phyloP scores from a whole-genome alignment of 2,888 invertebrate species.

The Abrostola triplasia region DNA sequence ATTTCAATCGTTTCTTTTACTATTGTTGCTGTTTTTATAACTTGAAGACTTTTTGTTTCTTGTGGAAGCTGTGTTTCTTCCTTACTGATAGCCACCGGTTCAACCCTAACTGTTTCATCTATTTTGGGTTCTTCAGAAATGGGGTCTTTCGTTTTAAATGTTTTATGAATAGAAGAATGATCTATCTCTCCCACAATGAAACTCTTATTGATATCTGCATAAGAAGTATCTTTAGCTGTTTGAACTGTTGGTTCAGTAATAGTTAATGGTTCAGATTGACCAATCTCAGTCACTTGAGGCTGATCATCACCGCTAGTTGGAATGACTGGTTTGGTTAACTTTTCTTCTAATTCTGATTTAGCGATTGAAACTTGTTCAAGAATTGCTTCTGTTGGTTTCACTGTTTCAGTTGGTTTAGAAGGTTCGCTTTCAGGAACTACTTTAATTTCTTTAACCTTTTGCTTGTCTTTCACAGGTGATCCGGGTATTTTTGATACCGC shows the following conservation, averaged over 20 bases:
- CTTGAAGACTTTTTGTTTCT: conserved; percentile 10
- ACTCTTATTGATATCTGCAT: conserved; percentile 28
- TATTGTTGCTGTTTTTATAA: conserved; percentile 27
- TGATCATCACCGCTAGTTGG: conserved; percentile 5
- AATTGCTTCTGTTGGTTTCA: conserved; percentile 10
- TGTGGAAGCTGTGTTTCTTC: conserved; percentile 12
- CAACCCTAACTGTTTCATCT: not conserved
- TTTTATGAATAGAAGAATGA: conserved; percentile 31
- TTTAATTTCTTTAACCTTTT: conserved; percentile 14
- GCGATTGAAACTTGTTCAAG: conserved; percentile 17
- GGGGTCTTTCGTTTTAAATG: not conserved
- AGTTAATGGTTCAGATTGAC: conserved; percentile 7
- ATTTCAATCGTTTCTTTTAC: conserved; percentile 32
- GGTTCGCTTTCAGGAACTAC: not conserved
- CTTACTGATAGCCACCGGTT: not conserved
- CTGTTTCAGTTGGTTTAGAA: conserved; percentile 6
- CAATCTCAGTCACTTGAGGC: conserved; percentile 9
- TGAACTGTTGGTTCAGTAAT: conserved; percentile 5
- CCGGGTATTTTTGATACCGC: conserved; percentile 49
- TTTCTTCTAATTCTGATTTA: conserved; percentile 26
- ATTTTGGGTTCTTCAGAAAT: conserved; percentile 9
- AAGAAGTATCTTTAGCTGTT: conserved; percentile 10
- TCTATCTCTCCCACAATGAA: conserved; percentile 41
- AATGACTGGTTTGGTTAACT: conserved; percentile 22
- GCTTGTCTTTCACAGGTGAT: conserved; percentile 22